A percentile compares a stretch with the other conserved stretches of the same genome.
Conservation (phyloP, 2,888 invertebrate species). For the Autographa pulchrina region DNA sequence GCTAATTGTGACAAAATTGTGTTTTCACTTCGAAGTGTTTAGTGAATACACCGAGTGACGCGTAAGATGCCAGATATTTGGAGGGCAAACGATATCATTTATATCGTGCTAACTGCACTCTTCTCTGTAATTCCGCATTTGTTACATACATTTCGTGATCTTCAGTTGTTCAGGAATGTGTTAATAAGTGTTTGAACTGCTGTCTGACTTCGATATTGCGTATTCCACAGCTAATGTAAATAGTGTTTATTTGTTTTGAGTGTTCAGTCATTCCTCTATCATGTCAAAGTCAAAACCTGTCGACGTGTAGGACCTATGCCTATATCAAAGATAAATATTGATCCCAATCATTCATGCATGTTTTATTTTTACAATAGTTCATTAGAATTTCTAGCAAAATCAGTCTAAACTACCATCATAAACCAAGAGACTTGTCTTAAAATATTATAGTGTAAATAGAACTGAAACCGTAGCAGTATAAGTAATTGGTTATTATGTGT, state of each 20-base stretch:
- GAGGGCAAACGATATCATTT: conserved; percentile 65
- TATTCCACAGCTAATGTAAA: conserved; percentile 22
- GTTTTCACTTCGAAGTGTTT: conserved; percentile 50
- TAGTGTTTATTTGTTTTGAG: conserved; percentile 35
- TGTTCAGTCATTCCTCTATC: conserved; percentile 26
- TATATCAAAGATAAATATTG: conserved; percentile 43
- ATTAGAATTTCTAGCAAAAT: conserved; percentile 16
- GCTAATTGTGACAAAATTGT: conserved; percentile 58
- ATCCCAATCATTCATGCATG: conserved; percentile 28
- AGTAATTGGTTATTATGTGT: conserved; percentile 42
- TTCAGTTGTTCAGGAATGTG: conserved; percentile 72
- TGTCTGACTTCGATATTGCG: conserved; percentile 20
- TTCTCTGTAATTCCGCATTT: conserved; percentile 69
- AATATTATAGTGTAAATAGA: conserved; percentile 33
- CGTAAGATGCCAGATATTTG: conserved; percentile 71
- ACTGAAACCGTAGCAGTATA: conserved; percentile 22
- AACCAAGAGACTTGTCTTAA: conserved; percentile 34
- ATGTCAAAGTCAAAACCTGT: conserved; percentile 23
- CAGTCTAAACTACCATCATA: background rate
- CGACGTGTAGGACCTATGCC: conserved; percentile 28
- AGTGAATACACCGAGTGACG: conserved; percentile 40
- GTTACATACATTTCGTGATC: conserved; percentile 70
- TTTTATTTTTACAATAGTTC: conserved; percentile 24
- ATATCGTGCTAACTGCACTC: conserved; percentile 64
- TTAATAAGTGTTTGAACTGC: conserved; percentile 71